phyloP scores from a whole-genome alignment of 2,888 invertebrate genomes.

The Notodonta ziczac region DNA sequence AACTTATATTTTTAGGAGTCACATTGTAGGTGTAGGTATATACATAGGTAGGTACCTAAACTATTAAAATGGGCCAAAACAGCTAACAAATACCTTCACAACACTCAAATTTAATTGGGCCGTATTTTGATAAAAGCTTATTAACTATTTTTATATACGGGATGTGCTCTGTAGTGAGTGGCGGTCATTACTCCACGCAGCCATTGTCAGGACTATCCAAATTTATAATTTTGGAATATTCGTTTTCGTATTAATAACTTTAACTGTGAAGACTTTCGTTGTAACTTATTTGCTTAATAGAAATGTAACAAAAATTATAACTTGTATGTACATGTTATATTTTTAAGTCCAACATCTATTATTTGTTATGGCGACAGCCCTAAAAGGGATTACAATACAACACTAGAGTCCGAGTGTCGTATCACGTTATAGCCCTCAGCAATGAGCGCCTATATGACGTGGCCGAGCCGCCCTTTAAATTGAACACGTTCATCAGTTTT shows the following conservation, averaged over 20 bases:
- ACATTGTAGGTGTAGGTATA: too few species aligned
- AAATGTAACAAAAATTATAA: too few species aligned
- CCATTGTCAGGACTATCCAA: not conserved
- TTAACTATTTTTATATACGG: slow-evolving; percentile 26
- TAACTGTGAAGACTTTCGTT: too few species aligned
- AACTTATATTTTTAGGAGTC: too few species aligned
- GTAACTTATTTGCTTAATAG: too few species aligned
- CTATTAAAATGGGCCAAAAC: too few species aligned
- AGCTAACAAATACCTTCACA: too few species aligned
- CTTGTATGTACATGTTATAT: not conserved
- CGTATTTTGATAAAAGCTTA: slow-evolving; percentile 28
- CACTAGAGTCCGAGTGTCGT: slow-evolving; percentile 1
- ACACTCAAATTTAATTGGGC: slow-evolving; percentile 12
- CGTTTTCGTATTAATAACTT: too few species aligned
- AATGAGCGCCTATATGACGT: not conserved
- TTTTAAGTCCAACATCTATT: not conserved
- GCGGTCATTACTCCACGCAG: slow-evolving; percentile 14
- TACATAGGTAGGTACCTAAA: too few species aligned
- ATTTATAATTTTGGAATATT: not conserved
- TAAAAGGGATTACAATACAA: slow-evolving; percentile 1
- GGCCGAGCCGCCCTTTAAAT: not conserved
- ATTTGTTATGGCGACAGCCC: not conserved
- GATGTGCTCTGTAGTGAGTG: slow-evolving; percentile 7
- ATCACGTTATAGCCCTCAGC: not conserved
- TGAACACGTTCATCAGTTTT: not conserved